Conservation (phyloP, 2,888 invertebrate species). For the Colletes collaris region DNA sequence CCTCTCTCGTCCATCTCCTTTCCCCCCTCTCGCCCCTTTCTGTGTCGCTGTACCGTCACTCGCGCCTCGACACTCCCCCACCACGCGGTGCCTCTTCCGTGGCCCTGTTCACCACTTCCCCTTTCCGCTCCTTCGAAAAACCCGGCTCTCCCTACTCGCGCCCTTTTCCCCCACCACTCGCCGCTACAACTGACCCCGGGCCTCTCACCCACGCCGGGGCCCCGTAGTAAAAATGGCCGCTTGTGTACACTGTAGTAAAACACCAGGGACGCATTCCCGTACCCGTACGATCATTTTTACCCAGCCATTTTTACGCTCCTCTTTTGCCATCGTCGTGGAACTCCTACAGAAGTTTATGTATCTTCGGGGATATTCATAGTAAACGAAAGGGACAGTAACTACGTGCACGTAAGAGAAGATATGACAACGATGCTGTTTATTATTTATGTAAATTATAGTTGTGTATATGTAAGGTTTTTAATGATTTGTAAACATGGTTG, state of each 20-base stretch:
- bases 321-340: background rate
- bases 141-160: constrained; percentile 42
- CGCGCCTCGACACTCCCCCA: constrained; percentile 11
- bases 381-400: no score
- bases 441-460: no score
- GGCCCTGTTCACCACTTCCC: constrained; percentile 56
- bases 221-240: constrained; percentile 80
- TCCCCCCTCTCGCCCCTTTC: constrained; percentile 37
- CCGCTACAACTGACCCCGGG: constrained; percentile 72
- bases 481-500: no score
- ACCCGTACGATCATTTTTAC: background rate
- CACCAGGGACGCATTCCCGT: constrained; percentile 50
- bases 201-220: constrained; percentile 77
- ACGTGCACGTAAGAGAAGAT: no score
- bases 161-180: constrained; percentile 26
- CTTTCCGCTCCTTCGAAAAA: constrained; percentile 62
- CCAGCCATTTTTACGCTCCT: background rate
- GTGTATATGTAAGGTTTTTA: no score
- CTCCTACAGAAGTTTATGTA: no score
- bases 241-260: constrained; percentile 69
- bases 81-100: constrained; percentile 51
- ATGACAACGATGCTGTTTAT: no score
- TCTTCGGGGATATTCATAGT: background rate
- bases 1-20: constrained; percentile 51
- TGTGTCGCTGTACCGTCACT: constrained; percentile 24